Evolutionary conservation across 2,113 vertebrate species (phyloP).

Genomic region (rat (Rattus norvegicus)): DNA sequence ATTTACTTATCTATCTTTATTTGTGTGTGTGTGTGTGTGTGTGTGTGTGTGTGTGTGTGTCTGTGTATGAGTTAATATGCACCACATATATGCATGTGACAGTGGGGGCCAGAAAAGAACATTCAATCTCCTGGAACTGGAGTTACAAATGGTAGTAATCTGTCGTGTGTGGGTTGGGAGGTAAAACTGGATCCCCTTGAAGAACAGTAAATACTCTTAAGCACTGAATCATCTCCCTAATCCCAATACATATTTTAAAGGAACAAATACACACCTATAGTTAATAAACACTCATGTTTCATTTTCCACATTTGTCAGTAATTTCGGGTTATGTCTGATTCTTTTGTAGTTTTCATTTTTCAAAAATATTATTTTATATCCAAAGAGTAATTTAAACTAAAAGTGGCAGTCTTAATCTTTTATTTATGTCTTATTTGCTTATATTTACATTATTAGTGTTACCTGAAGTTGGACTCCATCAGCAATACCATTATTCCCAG

Average conservation of each 20-base stretch:
- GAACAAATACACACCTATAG: constrained; percentile 3
- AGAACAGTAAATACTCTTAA: neutral
- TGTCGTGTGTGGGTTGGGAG: neutral
- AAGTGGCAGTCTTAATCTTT: neutral
- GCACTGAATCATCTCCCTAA: neutral
- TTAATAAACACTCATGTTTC: constrained; percentile 5
- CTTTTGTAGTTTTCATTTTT: neutral
- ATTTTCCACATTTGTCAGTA: constrained; percentile 19
- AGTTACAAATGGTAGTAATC: neutral
- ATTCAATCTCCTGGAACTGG: neutral
- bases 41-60: neutral
- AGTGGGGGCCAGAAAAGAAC: neutral
- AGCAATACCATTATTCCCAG: neutral
- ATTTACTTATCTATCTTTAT: neutral
- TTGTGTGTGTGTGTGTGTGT: too few relatives aligned
- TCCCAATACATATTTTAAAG: neutral
- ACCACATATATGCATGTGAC: neutral
- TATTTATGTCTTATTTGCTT: constrained; percentile 32
- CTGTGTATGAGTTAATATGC: neutral
- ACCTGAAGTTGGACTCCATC: neutral
- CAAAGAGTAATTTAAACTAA: neutral
- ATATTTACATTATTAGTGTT: neutral
- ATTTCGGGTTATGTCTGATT: neutral
- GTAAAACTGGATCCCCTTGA: neutral
- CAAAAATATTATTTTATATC: neutral